Conservation (phyloP, 2,888 invertebrate species). For the Chaitophorus viminalis region DNA sequence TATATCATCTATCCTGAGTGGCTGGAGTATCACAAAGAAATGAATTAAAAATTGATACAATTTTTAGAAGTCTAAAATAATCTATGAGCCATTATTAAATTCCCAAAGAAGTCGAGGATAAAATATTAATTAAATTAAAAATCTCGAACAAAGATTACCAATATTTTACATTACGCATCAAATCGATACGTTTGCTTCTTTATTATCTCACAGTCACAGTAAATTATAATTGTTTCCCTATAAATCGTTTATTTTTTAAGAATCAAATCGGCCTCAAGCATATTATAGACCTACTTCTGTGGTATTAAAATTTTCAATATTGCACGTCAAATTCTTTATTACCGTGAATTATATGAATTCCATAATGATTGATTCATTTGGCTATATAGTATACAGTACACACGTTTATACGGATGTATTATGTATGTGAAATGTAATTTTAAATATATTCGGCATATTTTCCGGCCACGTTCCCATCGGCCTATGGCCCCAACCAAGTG, state of each 20-base stretch:
- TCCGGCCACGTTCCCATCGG: neutral
- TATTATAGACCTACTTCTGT: neutral
- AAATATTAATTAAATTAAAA: no score
- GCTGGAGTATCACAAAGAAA: no score
- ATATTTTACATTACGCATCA: no score
- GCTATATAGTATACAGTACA: no score
- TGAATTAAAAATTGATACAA: no score
- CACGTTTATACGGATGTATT: neutral
- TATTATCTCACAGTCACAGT: no score
- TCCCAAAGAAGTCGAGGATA: no score
- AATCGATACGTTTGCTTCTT: no score
- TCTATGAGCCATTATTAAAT: no score
- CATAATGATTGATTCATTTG: neutral
- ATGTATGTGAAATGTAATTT: no score
- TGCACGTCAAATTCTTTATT: neutral
- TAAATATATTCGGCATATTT: neutral
- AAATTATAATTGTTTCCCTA: neutral
- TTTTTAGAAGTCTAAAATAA: no score
- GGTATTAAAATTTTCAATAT: neutral
- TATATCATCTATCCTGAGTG: neutral
- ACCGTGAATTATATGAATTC: neutral
- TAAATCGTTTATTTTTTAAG: neutral
- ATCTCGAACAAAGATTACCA: no score
- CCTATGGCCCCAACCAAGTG: neutral
- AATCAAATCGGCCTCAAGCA: neutral